Base-by-base conservation (phyloP, 2,888 invertebrate genomes). In the Rotaria socialis region DNA sequence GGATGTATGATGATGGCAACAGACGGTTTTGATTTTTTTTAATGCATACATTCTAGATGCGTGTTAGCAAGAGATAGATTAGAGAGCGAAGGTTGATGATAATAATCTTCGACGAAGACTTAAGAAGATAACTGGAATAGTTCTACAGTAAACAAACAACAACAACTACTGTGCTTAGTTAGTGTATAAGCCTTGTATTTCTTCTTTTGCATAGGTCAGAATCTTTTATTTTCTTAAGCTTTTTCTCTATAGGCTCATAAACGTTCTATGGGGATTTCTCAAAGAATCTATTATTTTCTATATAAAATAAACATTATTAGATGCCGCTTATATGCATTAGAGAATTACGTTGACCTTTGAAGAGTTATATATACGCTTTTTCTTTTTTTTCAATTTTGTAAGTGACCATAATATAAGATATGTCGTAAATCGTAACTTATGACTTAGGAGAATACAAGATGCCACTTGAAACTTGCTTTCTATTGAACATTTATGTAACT, bases 11-110 rank as follows among this genome's bases (percentile, higher is more conserved):
- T 67, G 67, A 41, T 67, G 35, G 67, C 19, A 67, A 35, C 67
- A 67, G 67, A 19, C 67, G 67, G 67, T 67, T 67, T 67, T 67
- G 67, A 67, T 67, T 67, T 67, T 67, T 67, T 67, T 67, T 67
- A 0, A 35, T 67, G 35, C 35, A 67, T 67, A 35, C 35, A 27
- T 67, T 5, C 16, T 16, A 67, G 35, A 27, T 67, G 7, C 27
- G 19, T 35, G 35, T 35, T 67, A 67, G 35, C 19, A 16, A 41
- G 16, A 35, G 35, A 67, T 67, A 67, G 67, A 67, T 67, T 67
- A 41, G 67, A 67, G 67, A 67, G 19, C 35, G 67, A 67, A 67
- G 67, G 67, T 67, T 67, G 67, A 67, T 67, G 67, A 67, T 67
- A 67, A 67, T 41, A 67, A 67, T 67, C 67, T 67, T 67, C 35